Evolutionary conservation across 1,140 invertebrate species (phyloP), one percentile per base, ranked within the genome.

Genomic region (Oncopeltus fasciatus): DNA sequence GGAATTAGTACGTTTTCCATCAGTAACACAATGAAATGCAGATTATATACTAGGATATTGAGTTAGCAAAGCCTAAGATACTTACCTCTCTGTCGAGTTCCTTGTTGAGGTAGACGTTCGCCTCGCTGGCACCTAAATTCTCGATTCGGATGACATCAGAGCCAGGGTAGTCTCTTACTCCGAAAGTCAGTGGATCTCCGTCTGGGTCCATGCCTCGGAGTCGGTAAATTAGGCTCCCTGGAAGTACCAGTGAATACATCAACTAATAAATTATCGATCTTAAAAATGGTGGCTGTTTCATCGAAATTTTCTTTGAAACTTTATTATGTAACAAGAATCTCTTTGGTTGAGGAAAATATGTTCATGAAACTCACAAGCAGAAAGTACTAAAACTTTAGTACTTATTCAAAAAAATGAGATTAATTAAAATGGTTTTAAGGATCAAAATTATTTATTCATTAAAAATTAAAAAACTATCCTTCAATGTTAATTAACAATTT

Each of bases 51-150:
- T n/a, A n/a, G n/a, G n/a, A n/a, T n/a, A n/a, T n/a, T n/a, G n/a
- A n/a, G n/a, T n/a, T 14, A 38, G 31, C 14, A 14, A 38, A 38
- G 31, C 31, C 31, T 38, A 38, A 38, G 31, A 8, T 38, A 38
- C 14, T 38, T 38, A 88, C 87, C 79, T 95, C 91, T 75, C 91
- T 80, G 75, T 95, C 91, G 64, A 95, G 80, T 75, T 91, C 83
- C 77, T 89, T 90, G 74, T 86, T 85, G 69, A 95, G 78, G 72
- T 87, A 90, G 67, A 95, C 79, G 73, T 91, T 85, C 64, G 91
- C 91, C 79, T 92, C 87, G 70, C 82, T 88, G 51, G 79, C 75
- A 57, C 83, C 84, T 63, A 83, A 80, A 70, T 85, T 88, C 76
- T 92, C 86, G 62, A 95, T 83, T 69, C 83, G 78, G 68, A 95